phyloP scores from a whole-genome alignment of 2,888 invertebrate genomes.

The Norana najaformis region DNA sequence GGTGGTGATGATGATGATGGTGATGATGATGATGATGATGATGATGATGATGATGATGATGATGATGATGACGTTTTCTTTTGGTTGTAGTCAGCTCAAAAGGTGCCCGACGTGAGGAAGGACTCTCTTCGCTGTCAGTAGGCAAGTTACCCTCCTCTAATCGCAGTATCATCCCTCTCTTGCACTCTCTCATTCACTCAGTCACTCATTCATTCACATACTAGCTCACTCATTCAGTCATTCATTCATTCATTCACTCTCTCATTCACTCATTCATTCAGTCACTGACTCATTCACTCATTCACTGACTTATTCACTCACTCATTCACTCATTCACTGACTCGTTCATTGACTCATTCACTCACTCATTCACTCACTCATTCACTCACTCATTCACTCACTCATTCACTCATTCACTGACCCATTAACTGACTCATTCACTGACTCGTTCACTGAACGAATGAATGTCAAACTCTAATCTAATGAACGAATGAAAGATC shows the following conservation, averaged over 20 bases:
- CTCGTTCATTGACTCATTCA: not conserved
- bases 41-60: not conserved
- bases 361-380: not conserved
- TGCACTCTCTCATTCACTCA: not conserved
- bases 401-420: no score
- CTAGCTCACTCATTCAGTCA: not conserved
- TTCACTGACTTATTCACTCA: no score
- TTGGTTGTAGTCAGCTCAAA: not conserved
- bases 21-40: constrained; percentile 28
- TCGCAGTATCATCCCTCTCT: not conserved
- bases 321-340: no score
- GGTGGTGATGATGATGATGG: constrained; percentile 24
- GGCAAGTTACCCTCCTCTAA: not conserved
- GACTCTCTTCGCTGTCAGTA: not conserved
- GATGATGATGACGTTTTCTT: not conserved
- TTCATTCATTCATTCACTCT: no score
- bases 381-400: not conserved
- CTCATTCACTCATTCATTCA: no score
- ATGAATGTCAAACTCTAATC: no score
- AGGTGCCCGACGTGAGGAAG: constrained; percentile 1
- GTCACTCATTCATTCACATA: not conserved
- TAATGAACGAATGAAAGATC: not conserved
- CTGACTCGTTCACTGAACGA: no score
- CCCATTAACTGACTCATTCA: no score
- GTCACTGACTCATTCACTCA: no score